Percentiles rank a stretch among this genome's conserved stretches.
Evolutionary conservation across 2,113 vertebrate genomes (phyloP).

Genomic region (Gavialis gangeticus): DNA sequence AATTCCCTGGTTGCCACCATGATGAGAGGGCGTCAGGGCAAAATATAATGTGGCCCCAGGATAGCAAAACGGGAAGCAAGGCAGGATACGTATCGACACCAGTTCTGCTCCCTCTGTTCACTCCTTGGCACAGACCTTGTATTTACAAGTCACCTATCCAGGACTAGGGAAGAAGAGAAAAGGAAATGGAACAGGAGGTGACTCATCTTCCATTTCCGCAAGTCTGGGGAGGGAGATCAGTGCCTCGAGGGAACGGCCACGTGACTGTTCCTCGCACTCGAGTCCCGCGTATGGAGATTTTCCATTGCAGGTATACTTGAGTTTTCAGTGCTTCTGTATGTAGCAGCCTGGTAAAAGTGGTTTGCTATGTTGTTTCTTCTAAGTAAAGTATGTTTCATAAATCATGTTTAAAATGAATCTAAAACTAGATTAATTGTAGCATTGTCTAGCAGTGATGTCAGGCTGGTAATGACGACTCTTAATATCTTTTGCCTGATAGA

Average conservation of each 20-base stretch:
- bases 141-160: neutral
- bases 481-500: neutral
- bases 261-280: neutral
- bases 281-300: neutral
- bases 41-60: neutral
- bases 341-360: neutral
- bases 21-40: neutral
- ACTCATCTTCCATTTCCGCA: neutral
- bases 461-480: neutral
- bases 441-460: neutral
- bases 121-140: neutral
- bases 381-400: neutral
- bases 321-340: neutral
- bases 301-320: accelerated
- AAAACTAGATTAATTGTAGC: neutral
- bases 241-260: neutral
- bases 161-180: neutral
- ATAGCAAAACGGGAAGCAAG: neutral
- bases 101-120: neutral
- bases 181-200: neutral
- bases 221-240: neutral
- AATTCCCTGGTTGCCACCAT: neutral
- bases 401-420: neutral
- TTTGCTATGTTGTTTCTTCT: neutral
- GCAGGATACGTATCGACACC: neutral